Evolutionary conservation across 1,140 invertebrate genomes (phyloP), one percentile per base, ranked within the genome.

Genomic region (Heliconius eleuchia): DNA sequence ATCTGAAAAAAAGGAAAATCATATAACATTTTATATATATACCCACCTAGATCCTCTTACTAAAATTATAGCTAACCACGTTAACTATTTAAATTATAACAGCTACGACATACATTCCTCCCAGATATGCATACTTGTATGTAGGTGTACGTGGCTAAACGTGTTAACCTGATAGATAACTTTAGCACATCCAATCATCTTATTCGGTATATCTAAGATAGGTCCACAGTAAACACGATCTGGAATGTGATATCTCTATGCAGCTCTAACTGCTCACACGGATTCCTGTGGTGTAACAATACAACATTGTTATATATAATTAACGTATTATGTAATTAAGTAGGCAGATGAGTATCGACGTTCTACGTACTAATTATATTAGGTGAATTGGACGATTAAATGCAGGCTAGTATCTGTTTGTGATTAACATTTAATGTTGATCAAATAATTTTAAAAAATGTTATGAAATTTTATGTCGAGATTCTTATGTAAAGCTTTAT

Each of bases 221-320:
- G 72, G 72, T 66, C 73, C 73, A 79, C 79, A 83, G 60, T 76
- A 75, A 79, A 74, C 77, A 74, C 73, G 73, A 71, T 77, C 27
- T 76, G 83, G 83, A 82, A 86, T 84, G 82, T 70, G 77, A 83
- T 83, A 82, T 84, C 79, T 81, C 74, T 77, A 82, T 83, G 75
- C 75, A 78, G 37, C 39, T 81, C 79, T 81, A 86, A 74, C 77
- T 82, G 83, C 83, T 82, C 81, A 84, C 83, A 84, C 78, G 82
- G 73, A 86, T 86, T 86, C 85, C 85, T 83, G 83, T 27, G 82
- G 82, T 50, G 60, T 16, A 72, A 80, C 77, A 80, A 78, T 80
- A 77, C 52, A 77, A 78, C 76, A 55, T 30, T 55, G 76, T 77
- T 16, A 60, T 76, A 72, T 72, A 77, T 66, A 77, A 71, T 23